phyloP scores from a whole-genome alignment of 2,113 vertebrate species.

The Mustela nigripes region DNA sequence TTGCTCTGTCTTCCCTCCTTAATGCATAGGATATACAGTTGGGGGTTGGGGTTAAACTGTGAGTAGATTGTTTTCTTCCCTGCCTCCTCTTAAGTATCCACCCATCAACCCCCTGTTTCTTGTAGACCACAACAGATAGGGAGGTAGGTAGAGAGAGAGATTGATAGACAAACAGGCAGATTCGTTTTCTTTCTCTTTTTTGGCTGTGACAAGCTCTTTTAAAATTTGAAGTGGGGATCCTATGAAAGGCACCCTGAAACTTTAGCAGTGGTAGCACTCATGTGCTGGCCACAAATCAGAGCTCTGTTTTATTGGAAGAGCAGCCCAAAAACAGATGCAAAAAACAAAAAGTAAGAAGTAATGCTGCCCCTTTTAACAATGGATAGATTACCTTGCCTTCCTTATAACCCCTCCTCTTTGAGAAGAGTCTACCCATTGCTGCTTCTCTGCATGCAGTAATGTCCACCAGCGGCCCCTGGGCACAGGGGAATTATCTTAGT shows the following conservation, averaged over 20 bases:
- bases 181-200: background rate
- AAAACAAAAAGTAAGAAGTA: background rate
- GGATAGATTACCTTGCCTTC: background rate
- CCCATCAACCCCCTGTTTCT: slow-evolving; percentile 42
- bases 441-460: background rate
- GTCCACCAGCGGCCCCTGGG: fast-evolving
- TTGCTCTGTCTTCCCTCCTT: slow-evolving; percentile 44
- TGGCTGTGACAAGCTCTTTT: background rate
- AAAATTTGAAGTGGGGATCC: background rate
- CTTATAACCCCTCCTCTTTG: background rate
- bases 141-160: background rate
- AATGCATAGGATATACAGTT: slow-evolving; percentile 46
- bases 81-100: slow-evolving; percentile 35
- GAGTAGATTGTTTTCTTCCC: slow-evolving; percentile 61
- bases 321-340: background rate
- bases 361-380: background rate
- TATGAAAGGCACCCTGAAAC: background rate
- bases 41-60: slow-evolving; percentile 27
- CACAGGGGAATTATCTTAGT: background rate
- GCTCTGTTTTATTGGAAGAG: background rate
- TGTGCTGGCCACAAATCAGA: background rate
- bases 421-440: background rate
- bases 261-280: background rate
- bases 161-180: background rate
- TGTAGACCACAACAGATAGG: background rate